Conservation (phyloP, 2,113 vertebrate genomes). For the Percopsis transmontana region DNA sequence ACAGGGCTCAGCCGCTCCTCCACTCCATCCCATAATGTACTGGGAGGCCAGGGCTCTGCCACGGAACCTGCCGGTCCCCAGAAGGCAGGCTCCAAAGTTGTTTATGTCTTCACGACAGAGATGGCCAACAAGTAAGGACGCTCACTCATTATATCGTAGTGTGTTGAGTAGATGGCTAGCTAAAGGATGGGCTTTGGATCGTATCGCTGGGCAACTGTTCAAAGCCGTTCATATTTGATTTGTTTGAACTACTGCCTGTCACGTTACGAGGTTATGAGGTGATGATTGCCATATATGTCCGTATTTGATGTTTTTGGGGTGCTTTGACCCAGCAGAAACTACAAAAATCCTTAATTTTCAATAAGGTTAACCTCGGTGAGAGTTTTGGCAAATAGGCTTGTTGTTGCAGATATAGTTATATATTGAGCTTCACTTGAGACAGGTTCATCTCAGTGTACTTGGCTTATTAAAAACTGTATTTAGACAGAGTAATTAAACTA, state of each 20-base stretch:
- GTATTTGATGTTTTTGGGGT: too few relatives aligned
- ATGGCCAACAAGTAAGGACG: conserved; percentile 97
- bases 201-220: not conserved
- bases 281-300: too few relatives aligned
- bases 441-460: conserved; percentile 5
- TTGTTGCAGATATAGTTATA: not conserved
- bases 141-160: not conserved
- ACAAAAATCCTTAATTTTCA: not conserved
- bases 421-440: not conserved
- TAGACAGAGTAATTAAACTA: conserved; percentile 28
- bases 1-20: conserved; percentile 77
- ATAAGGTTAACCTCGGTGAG: not conserved
- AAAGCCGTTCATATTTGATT: too few relatives aligned
- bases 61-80: conserved; percentile 84
- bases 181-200: not conserved
- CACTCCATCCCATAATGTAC: conserved; percentile 88
- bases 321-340: too few relatives aligned
- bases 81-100: conserved; percentile 93
- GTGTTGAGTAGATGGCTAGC: not conserved
- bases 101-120: conserved; percentile 99
- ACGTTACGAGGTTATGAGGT: too few relatives aligned
- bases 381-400: not conserved
- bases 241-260: too few relatives aligned
- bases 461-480: conserved; percentile 1
- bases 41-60: conserved; percentile 83